phyloP scores from a whole-genome alignment of 2,888 invertebrate species.

The Polyploca ridens region DNA sequence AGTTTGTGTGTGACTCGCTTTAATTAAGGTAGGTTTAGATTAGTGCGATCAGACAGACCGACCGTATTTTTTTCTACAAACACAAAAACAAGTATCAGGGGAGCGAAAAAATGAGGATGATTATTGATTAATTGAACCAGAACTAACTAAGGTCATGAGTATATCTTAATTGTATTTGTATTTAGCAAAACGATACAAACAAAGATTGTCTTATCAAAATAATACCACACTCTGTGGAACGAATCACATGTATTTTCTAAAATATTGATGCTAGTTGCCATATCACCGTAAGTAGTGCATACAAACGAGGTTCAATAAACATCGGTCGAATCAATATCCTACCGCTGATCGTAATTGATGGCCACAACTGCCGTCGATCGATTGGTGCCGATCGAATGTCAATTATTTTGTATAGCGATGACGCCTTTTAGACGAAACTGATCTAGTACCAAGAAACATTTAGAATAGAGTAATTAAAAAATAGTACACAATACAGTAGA shows the following conservation, averaged over 20 bases:
- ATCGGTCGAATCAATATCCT: not conserved
- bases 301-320: constrained; percentile 3
- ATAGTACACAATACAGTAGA: not conserved
- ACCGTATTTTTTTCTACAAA: too few species aligned
- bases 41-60: not conserved
- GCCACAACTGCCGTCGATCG: not conserved
- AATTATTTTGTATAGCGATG: not conserved
- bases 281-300: not conserved
- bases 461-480: not conserved
- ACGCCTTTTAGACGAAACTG: not conserved
- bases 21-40: constrained; percentile 4
- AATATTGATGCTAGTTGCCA: not conserved
- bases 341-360: not conserved
- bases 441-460: not conserved
- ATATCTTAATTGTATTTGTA: too few species aligned
- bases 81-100: too few species aligned
- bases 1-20: not conserved
- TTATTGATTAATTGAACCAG: not conserved
- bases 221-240: not conserved
- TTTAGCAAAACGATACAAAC: too few species aligned
- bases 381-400: not conserved
- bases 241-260: not conserved
- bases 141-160: too few species aligned
- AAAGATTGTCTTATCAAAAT: too few species aligned
- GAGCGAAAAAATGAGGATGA: too few species aligned